Conservation (phyloP, 2,113 vertebrate species). For the Mus spicilegus region DNA sequence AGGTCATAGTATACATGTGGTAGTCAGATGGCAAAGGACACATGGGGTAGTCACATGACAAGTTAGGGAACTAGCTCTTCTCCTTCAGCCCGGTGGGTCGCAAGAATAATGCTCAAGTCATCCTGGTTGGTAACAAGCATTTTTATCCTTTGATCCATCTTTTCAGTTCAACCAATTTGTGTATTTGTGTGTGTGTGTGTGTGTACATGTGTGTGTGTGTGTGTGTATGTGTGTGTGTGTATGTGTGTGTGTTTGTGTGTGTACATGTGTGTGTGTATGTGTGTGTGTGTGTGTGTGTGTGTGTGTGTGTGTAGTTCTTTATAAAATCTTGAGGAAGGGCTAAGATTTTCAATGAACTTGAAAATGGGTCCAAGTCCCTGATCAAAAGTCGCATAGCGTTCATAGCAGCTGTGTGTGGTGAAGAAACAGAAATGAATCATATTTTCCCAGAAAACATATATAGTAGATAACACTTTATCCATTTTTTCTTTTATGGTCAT, state of each 20-base stretch:
- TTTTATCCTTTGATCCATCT: background rate
- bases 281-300: background rate
- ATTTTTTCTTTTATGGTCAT: constrained; percentile 60
- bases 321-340: constrained; percentile 52
- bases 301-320: constrained; percentile 50
- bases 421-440: constrained; percentile 63
- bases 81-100: background rate
- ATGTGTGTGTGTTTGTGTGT: background rate
- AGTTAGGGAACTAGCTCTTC: background rate
- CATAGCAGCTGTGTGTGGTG: constrained; percentile 39
- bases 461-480: constrained; percentile 49
- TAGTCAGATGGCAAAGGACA: background rate
- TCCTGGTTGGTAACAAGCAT: background rate
- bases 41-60: too few relatives aligned
- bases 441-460: constrained; percentile 43
- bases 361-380: constrained; percentile 74
- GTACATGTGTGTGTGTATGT: background rate
- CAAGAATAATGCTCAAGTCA: background rate
- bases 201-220: too few relatives aligned
- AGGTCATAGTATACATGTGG: background rate
- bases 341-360: constrained; percentile 51
- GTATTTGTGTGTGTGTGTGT: background rate
- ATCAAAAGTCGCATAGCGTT: constrained; percentile 61
- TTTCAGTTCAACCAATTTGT: background rate
- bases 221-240: too few relatives aligned